These are phyloP conservation scores for Cebidichthys violaceus DNA, from an alignment of 2,113 vertebrate genomes.

Conservation along the genomic window DNA sequence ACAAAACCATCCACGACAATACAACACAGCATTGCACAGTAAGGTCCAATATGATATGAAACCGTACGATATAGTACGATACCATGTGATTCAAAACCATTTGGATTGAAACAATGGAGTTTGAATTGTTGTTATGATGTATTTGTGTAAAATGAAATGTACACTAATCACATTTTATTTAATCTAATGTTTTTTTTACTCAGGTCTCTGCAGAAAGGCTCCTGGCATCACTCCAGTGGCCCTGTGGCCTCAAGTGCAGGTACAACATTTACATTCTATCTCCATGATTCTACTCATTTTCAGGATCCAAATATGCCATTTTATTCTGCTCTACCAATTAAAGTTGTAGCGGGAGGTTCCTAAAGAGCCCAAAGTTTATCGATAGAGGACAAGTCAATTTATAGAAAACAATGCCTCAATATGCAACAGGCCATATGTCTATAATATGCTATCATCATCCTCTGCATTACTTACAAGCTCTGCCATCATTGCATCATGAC, in stretches of 20 bases:
- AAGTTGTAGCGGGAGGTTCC: neutral
- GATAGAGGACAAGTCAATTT: neutral
- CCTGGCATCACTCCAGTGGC: slow-evolving; percentile 83
- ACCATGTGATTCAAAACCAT: neutral
- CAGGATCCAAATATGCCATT: neutral
- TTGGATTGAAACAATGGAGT: neutral
- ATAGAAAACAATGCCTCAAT: neutral
- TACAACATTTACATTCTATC: neutral
- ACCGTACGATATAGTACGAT: neutral
- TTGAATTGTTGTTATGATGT: neutral
- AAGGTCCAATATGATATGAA: neutral
- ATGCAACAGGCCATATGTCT: neutral
- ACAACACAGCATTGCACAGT: neutral
- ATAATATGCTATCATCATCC: neutral
- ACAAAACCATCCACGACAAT: neutral
- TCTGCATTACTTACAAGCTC: neutral
- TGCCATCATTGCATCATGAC: neutral
- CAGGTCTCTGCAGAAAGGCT: slow-evolving; percentile 83
- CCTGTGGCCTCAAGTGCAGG: slow-evolving; percentile 75
- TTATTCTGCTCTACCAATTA: neutral
- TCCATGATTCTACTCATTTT: neutral
- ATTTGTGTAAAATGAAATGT: neutral
- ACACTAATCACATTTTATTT: neutral
- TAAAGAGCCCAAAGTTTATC: neutral
- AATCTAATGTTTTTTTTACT: neutral